Base-by-base conservation (phyloP, 2,888 invertebrate species). In the Phaedon cochleariae region DNA sequence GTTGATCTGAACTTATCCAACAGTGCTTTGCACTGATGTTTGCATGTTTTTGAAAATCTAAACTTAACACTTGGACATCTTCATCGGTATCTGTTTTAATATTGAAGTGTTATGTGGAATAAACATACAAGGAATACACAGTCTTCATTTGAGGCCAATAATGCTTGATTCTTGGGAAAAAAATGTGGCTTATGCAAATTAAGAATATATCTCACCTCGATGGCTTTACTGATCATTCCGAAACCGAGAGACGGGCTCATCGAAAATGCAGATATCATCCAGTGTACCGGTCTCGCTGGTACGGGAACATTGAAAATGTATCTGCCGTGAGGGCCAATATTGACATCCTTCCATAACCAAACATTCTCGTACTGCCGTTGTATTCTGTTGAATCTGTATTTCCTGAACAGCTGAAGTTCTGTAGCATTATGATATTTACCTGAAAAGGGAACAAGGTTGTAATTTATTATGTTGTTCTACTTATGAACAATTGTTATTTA, bases 321-420 rank as follows among this genome's bases (percentile, higher is more conserved):
- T 5, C 96, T 89, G 0, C 96, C 96, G 83, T 95, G 95, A 18
- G 96, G 95, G 0, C 94, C 96, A 78, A 96, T 95, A 83, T 96
- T 96, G 58, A 95, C 90, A 84, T 97, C 97, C 68, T 91, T 90
- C 97, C 97, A 98, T 59, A 97, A 84, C 97, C 97, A 98, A 63
- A 94, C 93, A 83, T 96, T 96, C 77, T 96, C 95, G 83, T 96
- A 97, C 80, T 96, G 94, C 0, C 97, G 87, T 79, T 94, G 92
- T 65, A 96, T 90, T 65, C 95, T 89, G 84, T 94, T 97, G 82
- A 95, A 95, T 1, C 96, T 88, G 84, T 90, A 89, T 81, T 94
- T 93, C 70, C 95, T 87, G 86, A 93, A 96, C 75, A 90, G 85
- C 0, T 87, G 78, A 70, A 95, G 81, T 68, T 92, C 91, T 6